Evolutionary conservation across 1,140 invertebrate genomes (phyloP).

Genomic region (Ridgeia piscesae): DNA sequence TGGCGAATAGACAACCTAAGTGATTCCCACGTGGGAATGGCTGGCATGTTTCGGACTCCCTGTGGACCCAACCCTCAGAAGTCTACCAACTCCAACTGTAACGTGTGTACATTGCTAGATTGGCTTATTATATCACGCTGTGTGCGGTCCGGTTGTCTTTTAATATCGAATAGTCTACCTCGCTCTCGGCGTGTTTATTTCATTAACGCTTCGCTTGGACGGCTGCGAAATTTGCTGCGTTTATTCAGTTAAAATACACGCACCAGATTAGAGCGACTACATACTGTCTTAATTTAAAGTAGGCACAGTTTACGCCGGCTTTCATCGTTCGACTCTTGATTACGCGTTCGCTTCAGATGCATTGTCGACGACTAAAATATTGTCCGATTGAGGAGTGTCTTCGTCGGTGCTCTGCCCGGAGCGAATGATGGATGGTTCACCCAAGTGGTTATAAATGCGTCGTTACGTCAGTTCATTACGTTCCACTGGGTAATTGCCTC

Average conservation of each 20-base stretch:
- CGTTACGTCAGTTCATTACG: not conserved
- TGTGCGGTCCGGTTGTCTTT: not conserved
- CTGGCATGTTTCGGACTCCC: not conserved
- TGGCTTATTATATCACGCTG: not conserved
- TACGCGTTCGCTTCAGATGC: not conserved
- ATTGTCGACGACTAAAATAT: not conserved
- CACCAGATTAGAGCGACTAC: not conserved
- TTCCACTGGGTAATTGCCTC: not conserved
- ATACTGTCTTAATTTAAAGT: not conserved
- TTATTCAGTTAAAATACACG: not conserved
- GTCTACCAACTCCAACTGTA: not conserved
- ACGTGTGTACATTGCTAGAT: not conserved
- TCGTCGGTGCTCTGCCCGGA: not conserved
- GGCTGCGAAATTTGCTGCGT: not conserved
- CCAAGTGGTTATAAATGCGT: not conserved
- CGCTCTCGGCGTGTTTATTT: not conserved
- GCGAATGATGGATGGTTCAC: not conserved
- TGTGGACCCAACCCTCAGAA: not conserved
- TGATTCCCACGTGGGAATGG: not conserved
- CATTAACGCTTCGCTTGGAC: not conserved
- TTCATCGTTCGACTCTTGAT: not conserved
- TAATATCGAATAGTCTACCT: not conserved
- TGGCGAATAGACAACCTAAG: not conserved
- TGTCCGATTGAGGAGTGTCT: not conserved
- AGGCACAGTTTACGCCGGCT: not conserved